Evolutionary conservation across 2,113 vertebrate genomes (phyloP), one percentile per base, ranked within the genome.

Genomic region (Falcunculus frontatus): DNA sequence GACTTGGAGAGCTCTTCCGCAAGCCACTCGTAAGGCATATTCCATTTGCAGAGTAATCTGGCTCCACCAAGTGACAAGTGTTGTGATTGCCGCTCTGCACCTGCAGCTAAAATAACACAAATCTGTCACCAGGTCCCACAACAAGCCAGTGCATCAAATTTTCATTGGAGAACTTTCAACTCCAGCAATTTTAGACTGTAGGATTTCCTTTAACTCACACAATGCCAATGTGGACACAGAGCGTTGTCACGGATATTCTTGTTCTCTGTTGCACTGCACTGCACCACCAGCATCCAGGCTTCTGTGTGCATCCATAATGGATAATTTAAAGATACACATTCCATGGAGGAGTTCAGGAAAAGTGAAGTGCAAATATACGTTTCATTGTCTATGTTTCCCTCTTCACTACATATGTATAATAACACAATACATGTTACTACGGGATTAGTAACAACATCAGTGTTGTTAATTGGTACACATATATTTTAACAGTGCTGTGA

Each of bases 61-160:
- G 97, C 97, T 95, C 98, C 98, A 96, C 97, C 98, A 97, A 97
- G 97, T 90, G 98, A 93, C 95, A 46, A 16, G 5, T 84, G 86
- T 23, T 91, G 73, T 49, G 50, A 83, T 56, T 97, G 95, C 97
- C 27, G 3, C 11, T 44, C 59, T 84, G 39, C 65, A 27, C 32
- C 53, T 27, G 42, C 75, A 15, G 87, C n/a, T 41, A 9, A 62
- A 12, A 18, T 9, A 25, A 7, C 1, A 25, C 29, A 9, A 9
- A 47, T 11, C 30, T 57, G 59, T 13, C 50, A 7, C 55, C 3
- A 4, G 23, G 32, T 52, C 20, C 32, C 14, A 7, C 68, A 82
- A 12, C 17, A 41, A 74, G 30, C 9, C 68, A 49, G 26, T 23
- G 29, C n/a, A 20, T 23, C 10, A 7, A 13, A 33, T 29, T 64